Percentiles rank a stretch among this genome's conserved stretches.
Conservation (phyloP, 2,113 vertebrate species). For the Nerophis lumbriciformis region DNA sequence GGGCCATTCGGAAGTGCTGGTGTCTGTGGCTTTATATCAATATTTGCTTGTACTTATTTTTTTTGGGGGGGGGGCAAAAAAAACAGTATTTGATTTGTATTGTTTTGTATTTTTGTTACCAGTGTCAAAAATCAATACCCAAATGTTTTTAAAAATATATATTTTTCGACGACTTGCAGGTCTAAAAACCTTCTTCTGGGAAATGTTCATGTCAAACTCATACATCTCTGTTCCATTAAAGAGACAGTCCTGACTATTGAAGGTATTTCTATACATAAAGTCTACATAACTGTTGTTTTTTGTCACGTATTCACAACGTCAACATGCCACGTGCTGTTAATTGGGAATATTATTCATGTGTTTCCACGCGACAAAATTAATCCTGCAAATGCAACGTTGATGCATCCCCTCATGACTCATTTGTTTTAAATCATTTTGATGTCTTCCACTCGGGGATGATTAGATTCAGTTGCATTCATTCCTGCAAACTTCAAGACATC, state of each 20-base stretch:
- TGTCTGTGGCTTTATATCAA: too few species aligned
- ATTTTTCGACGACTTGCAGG: too few species aligned
- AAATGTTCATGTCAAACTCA: not conserved
- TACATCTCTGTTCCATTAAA: not conserved
- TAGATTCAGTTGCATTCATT: conserved; percentile 3
- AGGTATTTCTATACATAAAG: conserved; percentile 13
- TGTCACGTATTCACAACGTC: conserved; percentile 4
- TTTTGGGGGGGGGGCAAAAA: too few species aligned
- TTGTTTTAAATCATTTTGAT: conserved; percentile 4
- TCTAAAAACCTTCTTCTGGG: not conserved
- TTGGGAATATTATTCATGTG: not conserved
- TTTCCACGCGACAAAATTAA: not conserved
- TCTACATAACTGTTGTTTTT: conserved; percentile 25
- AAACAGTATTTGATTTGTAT: too few species aligned
- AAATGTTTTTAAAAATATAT: too few species aligned
- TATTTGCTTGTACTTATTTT: too few species aligned
- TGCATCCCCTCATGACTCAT: not conserved
- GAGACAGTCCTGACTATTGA: conserved; percentile 27
- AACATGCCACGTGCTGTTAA: not conserved
- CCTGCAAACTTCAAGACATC: not conserved
- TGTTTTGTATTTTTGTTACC: too few species aligned
- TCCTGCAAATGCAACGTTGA: not conserved
- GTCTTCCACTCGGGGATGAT: not conserved
- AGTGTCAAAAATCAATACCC: too few species aligned
- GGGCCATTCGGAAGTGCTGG: too few species aligned